Evolutionary conservation across 2,888 invertebrate genomes (phyloP).

Genomic region (Agrotis puta): DNA sequence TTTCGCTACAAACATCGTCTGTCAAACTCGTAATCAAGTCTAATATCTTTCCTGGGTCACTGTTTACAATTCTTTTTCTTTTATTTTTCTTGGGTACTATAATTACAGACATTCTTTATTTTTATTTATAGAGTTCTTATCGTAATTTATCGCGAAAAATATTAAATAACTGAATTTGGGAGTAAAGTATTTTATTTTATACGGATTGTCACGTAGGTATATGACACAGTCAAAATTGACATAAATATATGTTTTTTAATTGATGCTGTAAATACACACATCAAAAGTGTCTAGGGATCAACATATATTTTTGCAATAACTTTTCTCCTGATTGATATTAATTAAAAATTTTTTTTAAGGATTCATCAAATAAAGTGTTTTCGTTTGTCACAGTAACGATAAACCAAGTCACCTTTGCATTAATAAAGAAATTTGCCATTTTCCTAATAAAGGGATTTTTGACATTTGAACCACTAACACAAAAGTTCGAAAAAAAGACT

Average conservation of each 20-base stretch:
- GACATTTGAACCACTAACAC: too few relatives aligned
- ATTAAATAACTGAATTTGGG: background rate
- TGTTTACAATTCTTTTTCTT: slow-evolving; percentile 82
- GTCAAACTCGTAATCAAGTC: slow-evolving; percentile 89
- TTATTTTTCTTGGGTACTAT: slow-evolving; percentile 63
- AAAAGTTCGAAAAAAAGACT: too few relatives aligned
- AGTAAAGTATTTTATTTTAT: background rate
- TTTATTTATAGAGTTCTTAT: background rate
- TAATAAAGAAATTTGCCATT: too few relatives aligned
- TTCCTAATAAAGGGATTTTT: too few relatives aligned
- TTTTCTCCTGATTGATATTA: too few relatives aligned
- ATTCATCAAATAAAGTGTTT: too few relatives aligned
- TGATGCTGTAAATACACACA: background rate
- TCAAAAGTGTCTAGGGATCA: too few relatives aligned
- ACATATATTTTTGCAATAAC: too few relatives aligned
- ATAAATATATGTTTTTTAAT: background rate
- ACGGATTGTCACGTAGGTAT: slow-evolving; percentile 14
- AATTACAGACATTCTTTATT: slow-evolving; percentile 40
- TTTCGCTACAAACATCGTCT: slow-evolving; percentile 84
- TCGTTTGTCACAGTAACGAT: too few relatives aligned
- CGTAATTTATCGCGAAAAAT: too few relatives aligned
- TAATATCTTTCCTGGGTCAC: slow-evolving; percentile 91
- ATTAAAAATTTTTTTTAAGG: too few relatives aligned
- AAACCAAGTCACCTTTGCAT: too few relatives aligned
- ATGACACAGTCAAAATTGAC: slow-evolving; percentile 19